Percentiles rank a stretch among this genome's conserved stretches.
phyloP scores from a whole-genome alignment of 2,797 vertebrate genomes.

The Pempheris klunzingeri region DNA sequence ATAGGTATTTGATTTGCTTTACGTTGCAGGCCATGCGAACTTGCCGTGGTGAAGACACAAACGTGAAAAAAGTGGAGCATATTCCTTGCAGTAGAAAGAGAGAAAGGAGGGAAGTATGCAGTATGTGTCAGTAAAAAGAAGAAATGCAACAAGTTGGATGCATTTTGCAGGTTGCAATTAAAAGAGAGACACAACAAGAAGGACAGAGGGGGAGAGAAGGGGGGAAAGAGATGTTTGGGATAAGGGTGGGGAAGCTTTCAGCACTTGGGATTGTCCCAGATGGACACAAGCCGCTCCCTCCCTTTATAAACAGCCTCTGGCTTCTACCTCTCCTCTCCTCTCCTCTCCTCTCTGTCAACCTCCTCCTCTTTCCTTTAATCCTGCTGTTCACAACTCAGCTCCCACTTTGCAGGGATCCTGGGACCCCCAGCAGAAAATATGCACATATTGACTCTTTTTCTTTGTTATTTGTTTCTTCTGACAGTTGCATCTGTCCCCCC shows the following conservation, averaged over 20 bases:
- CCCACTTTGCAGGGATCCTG: conserved; percentile 17
- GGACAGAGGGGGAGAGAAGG: conserved; percentile 33
- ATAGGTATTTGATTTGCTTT: background rate
- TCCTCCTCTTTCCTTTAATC: conserved; percentile 23
- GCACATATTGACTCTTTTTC: conserved; percentile 58
- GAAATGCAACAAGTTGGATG: conserved; percentile 34
- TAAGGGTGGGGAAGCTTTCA: conserved; percentile 82
- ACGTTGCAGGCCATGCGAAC: background rate
- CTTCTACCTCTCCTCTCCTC: conserved; percentile 36
- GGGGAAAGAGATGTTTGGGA: conserved; percentile 71
- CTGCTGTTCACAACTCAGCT: conserved; percentile 8
- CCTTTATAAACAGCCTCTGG: conserved; percentile 80
- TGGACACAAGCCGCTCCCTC: conserved; percentile 82
- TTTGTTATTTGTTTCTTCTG: conserved; percentile 34
- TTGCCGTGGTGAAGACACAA: too few species aligned
- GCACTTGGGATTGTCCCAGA: conserved; percentile 82
- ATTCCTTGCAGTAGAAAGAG: background rate
- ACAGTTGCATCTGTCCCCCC: conserved; percentile 47
- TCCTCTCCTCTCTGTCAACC: conserved; percentile 11
- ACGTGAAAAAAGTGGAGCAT: too few species aligned
- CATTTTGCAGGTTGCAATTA: conserved; percentile 34
- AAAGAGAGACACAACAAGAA: conserved; percentile 33
- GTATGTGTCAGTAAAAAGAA: conserved; percentile 1
- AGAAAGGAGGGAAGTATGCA: background rate
- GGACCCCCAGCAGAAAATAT: conserved; percentile 45